Evolutionary conservation across 2,888 invertebrate species (phyloP).

Genomic region (Cerastis rubricosa): DNA sequence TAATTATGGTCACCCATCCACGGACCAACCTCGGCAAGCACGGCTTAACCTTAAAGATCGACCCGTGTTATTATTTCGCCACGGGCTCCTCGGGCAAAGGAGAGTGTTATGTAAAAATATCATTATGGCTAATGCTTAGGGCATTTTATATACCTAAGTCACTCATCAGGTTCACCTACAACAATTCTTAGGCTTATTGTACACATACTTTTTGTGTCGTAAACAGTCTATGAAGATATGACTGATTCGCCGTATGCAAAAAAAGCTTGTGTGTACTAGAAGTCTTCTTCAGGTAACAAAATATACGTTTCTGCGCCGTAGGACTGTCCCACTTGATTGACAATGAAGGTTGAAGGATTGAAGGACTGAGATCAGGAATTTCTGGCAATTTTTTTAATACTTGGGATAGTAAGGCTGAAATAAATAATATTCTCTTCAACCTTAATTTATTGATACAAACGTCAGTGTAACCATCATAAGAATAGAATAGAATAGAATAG

Average conservation of each 20-base stretch:
- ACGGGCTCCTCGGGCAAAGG: not conserved
- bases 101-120: not conserved
- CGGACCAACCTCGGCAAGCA: too few species aligned
- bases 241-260: not conserved
- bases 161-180: not conserved
- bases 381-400: conserved; percentile 36
- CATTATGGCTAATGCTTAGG: not conserved
- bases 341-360: too few species aligned
- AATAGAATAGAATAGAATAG: too few species aligned
- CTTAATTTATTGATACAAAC: too few species aligned
- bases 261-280: not conserved
- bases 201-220: not conserved
- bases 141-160: too few species aligned
- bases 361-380: conserved; percentile 43
- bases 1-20: too few species aligned
- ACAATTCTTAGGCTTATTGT: not conserved
- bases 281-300: conserved; percentile 50
- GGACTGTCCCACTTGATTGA: conserved; percentile 42
- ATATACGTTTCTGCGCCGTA: conserved; percentile 45
- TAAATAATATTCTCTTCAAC: too few species aligned
- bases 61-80: too few species aligned
- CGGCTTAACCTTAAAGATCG: too few species aligned
- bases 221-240: not conserved
- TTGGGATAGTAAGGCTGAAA: too few species aligned
- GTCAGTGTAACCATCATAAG: too few species aligned